These are phyloP conservation scores for Busseola fusca DNA, from an alignment of 2,888 invertebrate species.

Conservation along the genomic window DNA sequence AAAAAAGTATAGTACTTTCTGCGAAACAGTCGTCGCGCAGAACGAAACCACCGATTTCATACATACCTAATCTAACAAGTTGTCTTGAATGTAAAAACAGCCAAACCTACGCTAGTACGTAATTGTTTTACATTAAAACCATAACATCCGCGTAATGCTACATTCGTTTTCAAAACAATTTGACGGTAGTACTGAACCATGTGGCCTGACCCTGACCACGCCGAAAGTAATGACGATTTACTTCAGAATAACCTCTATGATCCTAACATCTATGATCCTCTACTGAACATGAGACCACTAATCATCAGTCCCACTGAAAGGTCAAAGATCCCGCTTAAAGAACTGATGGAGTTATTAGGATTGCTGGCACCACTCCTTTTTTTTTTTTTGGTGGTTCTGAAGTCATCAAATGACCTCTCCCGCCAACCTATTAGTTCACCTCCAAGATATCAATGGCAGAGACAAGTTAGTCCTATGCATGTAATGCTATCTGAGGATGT, in stretches of 20 bases:
- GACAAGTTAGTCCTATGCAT: neutral
- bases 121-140: conserved; percentile 26
- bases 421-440: neutral
- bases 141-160: conserved; percentile 25
- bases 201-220: no score
- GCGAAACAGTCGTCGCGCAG: no score
- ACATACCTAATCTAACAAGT: neutral
- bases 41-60: no score
- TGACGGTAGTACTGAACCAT: neutral
- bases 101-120: neutral
- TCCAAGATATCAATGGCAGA: neutral
- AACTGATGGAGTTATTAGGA: neutral
- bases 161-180: conserved; percentile 23
- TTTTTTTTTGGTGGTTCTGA: no score
- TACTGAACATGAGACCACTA: neutral
- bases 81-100: neutral
- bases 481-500: neutral
- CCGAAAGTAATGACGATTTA: neutral
- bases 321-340: neutral
- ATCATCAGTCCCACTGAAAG: neutral
- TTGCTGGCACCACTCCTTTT: no score
- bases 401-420: no score
- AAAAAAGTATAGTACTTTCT: no score
- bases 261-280: neutral
- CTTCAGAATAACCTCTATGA: neutral